These are phyloP conservation scores for Kryptolebias marmoratus DNA, from an alignment of 2,113 vertebrate genomes.

Conservation along the genomic window DNA sequence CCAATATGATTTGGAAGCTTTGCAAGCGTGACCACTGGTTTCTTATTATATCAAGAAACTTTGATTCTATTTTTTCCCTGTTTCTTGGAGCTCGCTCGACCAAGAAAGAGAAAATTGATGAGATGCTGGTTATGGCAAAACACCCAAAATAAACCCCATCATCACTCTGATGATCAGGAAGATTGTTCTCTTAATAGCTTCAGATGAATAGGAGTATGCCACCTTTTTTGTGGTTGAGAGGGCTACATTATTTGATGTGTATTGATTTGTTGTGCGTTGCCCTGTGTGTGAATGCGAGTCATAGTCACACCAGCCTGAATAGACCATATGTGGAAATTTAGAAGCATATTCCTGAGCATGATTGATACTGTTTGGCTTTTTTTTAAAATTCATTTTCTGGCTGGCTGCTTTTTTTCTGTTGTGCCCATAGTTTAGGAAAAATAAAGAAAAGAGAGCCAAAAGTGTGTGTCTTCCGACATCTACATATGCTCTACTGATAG, in stretches of 20 bases:
- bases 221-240: constrained; percentile 20
- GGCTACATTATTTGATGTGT: constrained; percentile 36
- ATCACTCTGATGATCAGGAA: constrained; percentile 22
- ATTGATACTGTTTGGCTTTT: background rate
- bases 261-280: constrained; percentile 16
- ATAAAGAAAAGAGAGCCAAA: background rate
- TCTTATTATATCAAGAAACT: constrained; percentile 10
- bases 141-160: constrained; percentile 8
- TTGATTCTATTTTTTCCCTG: background rate
- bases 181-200: constrained; percentile 27
- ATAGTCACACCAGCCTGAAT: constrained; percentile 6
- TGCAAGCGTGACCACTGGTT: constrained; percentile 1
- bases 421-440: background rate
- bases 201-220: constrained; percentile 9
- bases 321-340: constrained; percentile 1
- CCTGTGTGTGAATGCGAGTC: background rate
- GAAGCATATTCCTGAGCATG: constrained; percentile 19
- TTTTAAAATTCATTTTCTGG: constrained; percentile 23
- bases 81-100: constrained; percentile 1
- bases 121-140: background rate
- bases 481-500: constrained; percentile 29
- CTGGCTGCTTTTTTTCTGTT: constrained; percentile 21
- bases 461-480: constrained; percentile 36
- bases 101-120: constrained; percentile 11
- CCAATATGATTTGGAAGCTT: background rate